Conservation (phyloP, 2,113 vertebrate species). For the Oncorhynchus mykiss region DNA sequence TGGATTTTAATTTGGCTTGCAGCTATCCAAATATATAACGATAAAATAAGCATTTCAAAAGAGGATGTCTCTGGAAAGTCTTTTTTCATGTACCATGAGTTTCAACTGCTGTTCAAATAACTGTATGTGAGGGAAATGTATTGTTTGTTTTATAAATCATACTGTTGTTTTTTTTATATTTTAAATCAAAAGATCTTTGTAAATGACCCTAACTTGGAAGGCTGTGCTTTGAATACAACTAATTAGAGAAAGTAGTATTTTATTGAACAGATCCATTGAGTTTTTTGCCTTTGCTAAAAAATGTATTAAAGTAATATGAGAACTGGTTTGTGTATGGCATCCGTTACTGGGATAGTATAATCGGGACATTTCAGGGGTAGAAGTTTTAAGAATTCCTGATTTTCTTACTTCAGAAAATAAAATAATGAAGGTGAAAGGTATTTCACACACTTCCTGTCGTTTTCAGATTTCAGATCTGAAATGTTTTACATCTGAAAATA, state of each 20-base stretch:
- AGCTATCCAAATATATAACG: constrained; percentile 4
- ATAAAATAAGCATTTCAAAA: constrained; percentile 19
- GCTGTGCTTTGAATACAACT: constrained; percentile 80
- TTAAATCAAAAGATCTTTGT: constrained; percentile 84
- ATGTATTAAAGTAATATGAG: constrained; percentile 79
- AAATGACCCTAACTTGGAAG: constrained; percentile 80
- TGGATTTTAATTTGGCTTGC: constrained; percentile 40
- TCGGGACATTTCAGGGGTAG: no score
- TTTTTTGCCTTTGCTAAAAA: constrained; percentile 87
- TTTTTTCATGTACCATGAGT: constrained; percentile 44
- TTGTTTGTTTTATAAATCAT: constrained; percentile 84
- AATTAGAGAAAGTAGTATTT: constrained; percentile 86
- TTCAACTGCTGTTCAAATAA: constrained; percentile 86
- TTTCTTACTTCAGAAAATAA: no score
- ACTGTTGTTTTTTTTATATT: constrained; percentile 80
- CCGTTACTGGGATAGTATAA: no score
- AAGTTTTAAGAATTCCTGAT: no score
- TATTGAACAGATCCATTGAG: constrained; percentile 85
- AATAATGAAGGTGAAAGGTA: no score
- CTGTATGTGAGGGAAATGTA: constrained; percentile 78
- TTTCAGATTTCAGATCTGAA: no score
- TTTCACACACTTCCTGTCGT: no score
- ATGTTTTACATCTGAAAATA: no score
- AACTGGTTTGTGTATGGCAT: not conserved
- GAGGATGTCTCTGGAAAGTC: constrained; percentile 32